Base-by-base conservation (phyloP, 2,888 invertebrate species). In the Elmis aenea region DNA sequence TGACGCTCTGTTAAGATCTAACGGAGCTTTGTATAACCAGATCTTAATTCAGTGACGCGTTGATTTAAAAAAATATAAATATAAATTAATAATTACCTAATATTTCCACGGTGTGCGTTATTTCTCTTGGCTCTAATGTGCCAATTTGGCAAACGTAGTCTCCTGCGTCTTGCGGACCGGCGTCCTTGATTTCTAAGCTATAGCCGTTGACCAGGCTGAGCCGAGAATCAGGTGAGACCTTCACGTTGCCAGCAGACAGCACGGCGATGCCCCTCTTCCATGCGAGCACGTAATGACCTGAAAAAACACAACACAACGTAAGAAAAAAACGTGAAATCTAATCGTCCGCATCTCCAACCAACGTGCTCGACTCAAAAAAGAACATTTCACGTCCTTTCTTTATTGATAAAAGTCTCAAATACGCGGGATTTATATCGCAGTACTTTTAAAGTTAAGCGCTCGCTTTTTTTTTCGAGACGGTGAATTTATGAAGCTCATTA, bases 131-230 rank as follows among this genome's bases (percentile, higher is more conserved):
- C 46, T 76, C 74, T 54, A 78, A 68, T 20, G 77, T 80, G 45
- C 77, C 79, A 54, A 81, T 76, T 66, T 80, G 80, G 62, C 81
- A 81, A 40, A 79, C 74, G 59, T 81, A 81, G 67, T 79, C 78
- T 13, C 80, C 81, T 18, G 77, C 79, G 64, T 81, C 81, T 61
- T 75, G 75, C 25, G 78, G 74, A 47, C 73, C 73, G 15, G 76
- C 77, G 53, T 78, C 76, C 48, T 74, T 72, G 57, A 81, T 79
- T 66, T 79, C 77, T 50, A 81, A 63, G 59, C 75, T 77, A 64
- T 76, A 79, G 25, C 79, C 77, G 57, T 76, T 75, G 44, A 77
- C 74, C 48, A 80, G 67, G 48, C 73, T 71, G 43, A 80, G 72
- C 45, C 80, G 70, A 27, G 76, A 73, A 66, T 81, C 80, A 32